These are phyloP conservation scores for Delphinus delphis DNA, from an alignment of 2,113 vertebrate species.

Conservation along the genomic window DNA sequence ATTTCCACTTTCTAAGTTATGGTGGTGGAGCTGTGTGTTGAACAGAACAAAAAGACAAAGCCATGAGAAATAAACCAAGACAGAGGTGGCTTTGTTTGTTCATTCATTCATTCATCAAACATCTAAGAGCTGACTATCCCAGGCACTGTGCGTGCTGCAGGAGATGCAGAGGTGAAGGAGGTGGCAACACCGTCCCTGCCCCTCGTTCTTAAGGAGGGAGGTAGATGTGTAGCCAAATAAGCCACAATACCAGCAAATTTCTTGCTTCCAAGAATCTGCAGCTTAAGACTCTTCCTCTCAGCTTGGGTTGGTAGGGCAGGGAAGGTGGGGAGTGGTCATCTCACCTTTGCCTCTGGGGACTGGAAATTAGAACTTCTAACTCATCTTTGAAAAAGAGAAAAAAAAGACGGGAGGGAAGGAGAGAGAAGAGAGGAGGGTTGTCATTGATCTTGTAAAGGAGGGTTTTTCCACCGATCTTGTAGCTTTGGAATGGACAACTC, in stretches of 20 bases:
- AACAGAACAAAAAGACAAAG: constrained; percentile 44
- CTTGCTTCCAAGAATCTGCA: not conserved
- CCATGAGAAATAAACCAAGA: not conserved
- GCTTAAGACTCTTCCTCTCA: not conserved
- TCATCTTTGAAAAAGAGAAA: not conserved
- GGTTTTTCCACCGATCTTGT: not conserved
- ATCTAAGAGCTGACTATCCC: not conserved
- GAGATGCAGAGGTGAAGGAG: not conserved
- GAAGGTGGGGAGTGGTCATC: not conserved
- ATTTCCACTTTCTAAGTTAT: constrained; percentile 56
- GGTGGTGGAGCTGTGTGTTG: not conserved
- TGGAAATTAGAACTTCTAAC: not conserved
- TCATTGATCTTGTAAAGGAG: not conserved
- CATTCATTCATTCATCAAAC: not conserved
- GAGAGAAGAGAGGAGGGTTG: not conserved
- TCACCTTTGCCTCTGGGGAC: not conserved
- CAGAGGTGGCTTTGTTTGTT: not conserved
- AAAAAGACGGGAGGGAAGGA: not conserved
- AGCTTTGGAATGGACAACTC: not conserved
- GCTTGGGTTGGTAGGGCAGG: not conserved
- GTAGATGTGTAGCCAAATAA: not conserved
- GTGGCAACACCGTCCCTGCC: not conserved
- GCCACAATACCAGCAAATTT: not conserved
- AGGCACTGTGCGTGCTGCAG: not conserved
- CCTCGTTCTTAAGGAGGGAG: not conserved